Conservation (phyloP, 1,140 invertebrate genomes). For the Hyphantria cunea region DNA sequence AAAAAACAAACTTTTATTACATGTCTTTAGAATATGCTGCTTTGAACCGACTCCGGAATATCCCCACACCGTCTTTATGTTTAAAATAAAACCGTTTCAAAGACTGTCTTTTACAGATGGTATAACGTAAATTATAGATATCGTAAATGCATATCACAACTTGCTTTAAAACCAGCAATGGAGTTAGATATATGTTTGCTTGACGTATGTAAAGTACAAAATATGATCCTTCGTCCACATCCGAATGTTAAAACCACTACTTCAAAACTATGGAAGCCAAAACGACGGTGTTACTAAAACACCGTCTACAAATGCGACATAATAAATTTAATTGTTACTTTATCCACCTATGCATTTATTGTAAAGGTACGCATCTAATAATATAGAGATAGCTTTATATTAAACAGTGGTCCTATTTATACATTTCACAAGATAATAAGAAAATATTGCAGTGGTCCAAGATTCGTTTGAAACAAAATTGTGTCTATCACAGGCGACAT, state of each 20-base stretch:
- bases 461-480: constrained; percentile 44
- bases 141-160: constrained; percentile 63
- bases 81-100: constrained; percentile 22
- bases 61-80: constrained; percentile 8
- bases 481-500: constrained; percentile 9
- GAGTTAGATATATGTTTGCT: constrained; percentile 13
- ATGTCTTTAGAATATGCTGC: constrained; percentile 78
- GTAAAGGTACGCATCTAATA: constrained; percentile 57
- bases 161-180: constrained; percentile 38
- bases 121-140: constrained; percentile 24
- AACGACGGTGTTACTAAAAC: constrained; percentile 52
- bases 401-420: constrained; percentile 64
- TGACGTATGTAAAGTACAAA: constrained; percentile 63
- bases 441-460: constrained; percentile 73
- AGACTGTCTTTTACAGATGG: constrained; percentile 27
- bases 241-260: constrained; percentile 53
- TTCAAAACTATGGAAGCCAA: constrained; percentile 77
- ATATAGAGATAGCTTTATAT: constrained; percentile 72
- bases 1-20: constrained; percentile 54
- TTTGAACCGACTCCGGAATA: constrained; percentile 44
- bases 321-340: constrained; percentile 41
- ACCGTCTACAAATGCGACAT: constrained; percentile 55
- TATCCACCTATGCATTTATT: constrained; percentile 51
- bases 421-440: constrained; percentile 46
- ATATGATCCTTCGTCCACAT: constrained; percentile 45